phyloP scores from a whole-genome alignment of 2,113 vertebrate genomes.

The Coturnix japonica region DNA sequence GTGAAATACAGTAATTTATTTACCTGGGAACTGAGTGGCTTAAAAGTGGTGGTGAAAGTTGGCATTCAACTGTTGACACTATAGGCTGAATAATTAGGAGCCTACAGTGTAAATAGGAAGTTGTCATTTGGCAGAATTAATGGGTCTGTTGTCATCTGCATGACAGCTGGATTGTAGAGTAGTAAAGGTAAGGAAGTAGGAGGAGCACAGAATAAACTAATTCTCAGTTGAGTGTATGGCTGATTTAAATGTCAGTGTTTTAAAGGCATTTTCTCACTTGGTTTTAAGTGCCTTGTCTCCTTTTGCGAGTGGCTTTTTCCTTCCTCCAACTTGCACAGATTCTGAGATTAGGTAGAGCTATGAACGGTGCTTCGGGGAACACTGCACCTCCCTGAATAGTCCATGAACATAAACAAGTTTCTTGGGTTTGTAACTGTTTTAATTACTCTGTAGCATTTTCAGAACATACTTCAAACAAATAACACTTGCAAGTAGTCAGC shows the following conservation, averaged over 20 bases:
- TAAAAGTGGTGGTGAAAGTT: neutral
- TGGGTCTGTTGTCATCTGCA: neutral
- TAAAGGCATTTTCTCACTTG: neutral
- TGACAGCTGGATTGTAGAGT: neutral
- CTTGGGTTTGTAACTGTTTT: neutral
- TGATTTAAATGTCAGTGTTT: conserved; percentile 1
- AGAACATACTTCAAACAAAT: neutral
- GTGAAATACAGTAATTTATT: neutral
- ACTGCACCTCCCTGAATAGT: neutral
- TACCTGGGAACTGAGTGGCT: neutral
- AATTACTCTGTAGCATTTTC: neutral
- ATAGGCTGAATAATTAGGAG: neutral
- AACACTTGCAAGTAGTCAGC: neutral
- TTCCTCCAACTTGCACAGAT: neutral
- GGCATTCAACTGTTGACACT: neutral
- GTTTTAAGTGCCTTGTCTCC: neutral
- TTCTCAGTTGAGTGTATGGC: neutral
- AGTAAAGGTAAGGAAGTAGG: neutral
- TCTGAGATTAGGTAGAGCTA: neutral
- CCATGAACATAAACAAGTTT: neutral
- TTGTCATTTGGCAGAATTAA: neutral
- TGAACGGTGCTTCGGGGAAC: neutral
- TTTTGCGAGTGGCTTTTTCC: neutral
- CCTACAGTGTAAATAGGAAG: neutral
- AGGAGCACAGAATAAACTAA: conserved; percentile 3